Base-by-base conservation (phyloP, 2,113 vertebrate genomes). In the Panurus biarmicus region DNA sequence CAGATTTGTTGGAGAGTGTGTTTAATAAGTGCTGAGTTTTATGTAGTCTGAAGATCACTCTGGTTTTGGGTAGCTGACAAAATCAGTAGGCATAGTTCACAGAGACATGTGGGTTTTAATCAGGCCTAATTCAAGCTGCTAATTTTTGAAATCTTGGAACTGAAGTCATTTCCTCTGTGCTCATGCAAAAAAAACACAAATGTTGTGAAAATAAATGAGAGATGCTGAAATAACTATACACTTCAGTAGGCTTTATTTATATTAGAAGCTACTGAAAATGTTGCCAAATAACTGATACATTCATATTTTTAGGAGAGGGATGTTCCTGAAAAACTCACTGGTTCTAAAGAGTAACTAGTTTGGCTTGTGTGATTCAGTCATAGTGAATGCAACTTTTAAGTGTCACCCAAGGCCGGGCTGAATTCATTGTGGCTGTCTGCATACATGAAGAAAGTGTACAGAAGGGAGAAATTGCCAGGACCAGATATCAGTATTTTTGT, bases 21-120 rank as follows among this genome's bases (percentile, higher is more conserved):
- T 97, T 98, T 98, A 98, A 98, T 98, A 98, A 98, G 97, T 98
- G 98, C 98, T 99, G 99, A 99, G 98, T 98, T 98, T 98, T 97
- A 97, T 97, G 97, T 97, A 96, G 93, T 96, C 95, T 96, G 97
- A 97, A 97, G 97, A 98, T 97, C 97, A 95, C 87, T 97, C 84
- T 77, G 64, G 91, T 96, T 95, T 96, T 95, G 89, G 96, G 96
- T 96, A 94, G 95, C 94, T 96, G 95, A 97, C 93, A 96, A 90
- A 97, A 91, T 83, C 91, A 71, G 70, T 79, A 89, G 81, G 53
- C 58, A 42, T 54, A 80, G 93, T 56, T 40, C 72, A 58, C 31
- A 69, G 87, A 92, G 79, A 90, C 25, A 7, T 90, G 90, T 67
- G 74, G 28, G 16, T 94, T 94, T 91, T 93, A 94, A 88, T 89